These are phyloP conservation scores for Sporophila hypoxantha DNA, from an alignment of 2,113 vertebrate species.

Conservation along the genomic window DNA sequence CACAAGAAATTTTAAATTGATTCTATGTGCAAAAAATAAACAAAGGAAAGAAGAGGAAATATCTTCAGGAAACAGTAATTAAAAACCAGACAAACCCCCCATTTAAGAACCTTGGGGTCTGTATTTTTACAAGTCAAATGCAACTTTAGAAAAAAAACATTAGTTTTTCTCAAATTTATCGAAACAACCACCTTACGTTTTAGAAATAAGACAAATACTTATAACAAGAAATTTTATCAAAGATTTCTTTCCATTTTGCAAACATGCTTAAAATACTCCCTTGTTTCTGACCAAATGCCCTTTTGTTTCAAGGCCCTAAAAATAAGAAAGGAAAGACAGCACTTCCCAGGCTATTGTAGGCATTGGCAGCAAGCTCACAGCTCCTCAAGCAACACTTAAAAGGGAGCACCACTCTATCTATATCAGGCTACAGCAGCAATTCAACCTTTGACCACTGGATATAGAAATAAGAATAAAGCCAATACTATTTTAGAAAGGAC, in stretches of 20 bases:
- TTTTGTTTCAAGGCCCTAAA: constrained; percentile 17
- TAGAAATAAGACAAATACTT: constrained; percentile 28
- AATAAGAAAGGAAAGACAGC: background rate
- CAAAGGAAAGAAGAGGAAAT: background rate
- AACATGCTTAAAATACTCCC: constrained; percentile 20
- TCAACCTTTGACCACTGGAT: background rate
- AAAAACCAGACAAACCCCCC: background rate
- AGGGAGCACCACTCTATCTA: background rate
- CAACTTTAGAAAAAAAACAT: constrained; percentile 25
- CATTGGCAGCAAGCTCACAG: constrained; percentile 37
- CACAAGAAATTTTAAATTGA: background rate
- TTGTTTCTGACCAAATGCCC: background rate
- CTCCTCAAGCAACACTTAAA: background rate
- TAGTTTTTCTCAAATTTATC: constrained; percentile 8
- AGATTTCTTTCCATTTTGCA: constrained; percentile 38
- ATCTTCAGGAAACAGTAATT: constrained; percentile 10
- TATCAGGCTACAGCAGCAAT: constrained; percentile 12
- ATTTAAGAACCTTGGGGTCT: background rate
- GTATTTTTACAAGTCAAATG: constrained; percentile 30
- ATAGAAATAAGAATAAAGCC: constrained; percentile 21
- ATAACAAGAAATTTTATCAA: background rate
- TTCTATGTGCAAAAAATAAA: constrained; percentile 34
- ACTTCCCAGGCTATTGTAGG: background rate
- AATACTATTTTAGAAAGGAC: constrained; percentile 20
- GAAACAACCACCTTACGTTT: constrained; percentile 5